Base-by-base conservation (phyloP, 2,888 invertebrate species). In the Portevinia maculata region DNA sequence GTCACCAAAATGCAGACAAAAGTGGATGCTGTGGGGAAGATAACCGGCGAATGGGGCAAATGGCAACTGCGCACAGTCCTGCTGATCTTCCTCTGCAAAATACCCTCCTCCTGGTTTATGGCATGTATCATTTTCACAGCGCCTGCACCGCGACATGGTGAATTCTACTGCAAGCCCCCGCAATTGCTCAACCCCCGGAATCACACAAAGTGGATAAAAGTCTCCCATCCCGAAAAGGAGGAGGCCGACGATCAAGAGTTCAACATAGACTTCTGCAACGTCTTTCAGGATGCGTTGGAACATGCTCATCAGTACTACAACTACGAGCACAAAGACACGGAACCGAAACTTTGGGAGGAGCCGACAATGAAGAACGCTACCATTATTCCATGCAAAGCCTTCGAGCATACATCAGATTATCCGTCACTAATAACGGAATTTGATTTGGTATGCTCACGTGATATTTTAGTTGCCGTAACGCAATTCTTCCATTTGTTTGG, bases 31-130 rank as follows among this genome's bases (percentile, higher is more conserved):
- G 90, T 91, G n/a, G 90, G 90, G 13, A 88, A 88, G 24, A 88
- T 91, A 19, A 90, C 91, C 17, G 91, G 91, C 53, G 88, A 90
- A 70, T 91, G 90, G 89, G 92, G 92, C 21, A 89, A 87, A 84
- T 92, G 91, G 91, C 91, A 92, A 78, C 76, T 91, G 41, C 88
- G 91, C 50, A 89, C 91, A 0, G 90, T 91, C 1, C 85, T 91
- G 3, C 85, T 91, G 9, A 90, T 92, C 21, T 91, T 90, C 70
- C 86, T 91, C 2, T 91, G 91, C 75, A 92, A 92, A 85, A 89
- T 91, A 34, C 91, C 91, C 1, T 90, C 91, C 0, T 91, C 91
- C 0, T 92, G 92, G 92, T 91, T 91, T 78, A 92, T 92, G 92
- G 91, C 92, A 1, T 91, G 91, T 79, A 91, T 92, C 17, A 91